A percentile compares a stretch with the other conserved stretches of the same genome.
phyloP scores from a whole-genome alignment of 35 echinoderm and acorn worm genomes.

The Apostichopus parvimensis region DNA sequence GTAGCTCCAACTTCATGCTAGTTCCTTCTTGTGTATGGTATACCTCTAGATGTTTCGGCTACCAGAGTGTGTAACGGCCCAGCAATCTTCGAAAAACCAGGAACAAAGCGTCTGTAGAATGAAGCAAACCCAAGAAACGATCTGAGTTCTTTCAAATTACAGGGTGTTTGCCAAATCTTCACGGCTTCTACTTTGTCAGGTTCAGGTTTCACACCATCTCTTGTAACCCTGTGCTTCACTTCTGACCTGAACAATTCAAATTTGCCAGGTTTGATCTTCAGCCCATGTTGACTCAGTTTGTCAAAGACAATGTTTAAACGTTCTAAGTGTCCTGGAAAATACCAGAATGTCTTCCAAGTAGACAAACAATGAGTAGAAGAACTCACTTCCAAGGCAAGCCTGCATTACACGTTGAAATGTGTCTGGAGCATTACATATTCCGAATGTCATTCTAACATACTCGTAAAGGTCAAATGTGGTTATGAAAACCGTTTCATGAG shows the following conservation, averaged over 20 bases:
- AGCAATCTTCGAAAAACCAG: slow-evolving; percentile 58
- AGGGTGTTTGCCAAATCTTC: no score
- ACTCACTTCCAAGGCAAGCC: slow-evolving; percentile 53
- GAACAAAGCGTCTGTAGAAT: slow-evolving; percentile 64
- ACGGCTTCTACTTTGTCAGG: slow-evolving; percentile 33
- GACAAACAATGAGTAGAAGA: slow-evolving; percentile 44
- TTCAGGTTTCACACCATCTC: slow-evolving; percentile 54
- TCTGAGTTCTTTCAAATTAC: no score
- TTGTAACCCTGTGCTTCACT: slow-evolving; percentile 61
- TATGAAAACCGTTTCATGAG: slow-evolving; percentile 12
- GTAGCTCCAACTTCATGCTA: no score
- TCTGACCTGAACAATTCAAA: neutral
- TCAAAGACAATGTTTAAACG: neutral
- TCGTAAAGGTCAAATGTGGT: slow-evolving; percentile 22
- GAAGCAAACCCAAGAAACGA: slow-evolving; percentile 24
- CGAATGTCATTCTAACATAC: slow-evolving; percentile 15
- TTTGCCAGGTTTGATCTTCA: neutral
- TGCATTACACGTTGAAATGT: slow-evolving; percentile 76
- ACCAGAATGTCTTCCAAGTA: slow-evolving; percentile 77
- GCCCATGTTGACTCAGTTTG: neutral
- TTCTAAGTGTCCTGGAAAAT: slow-evolving; percentile 35
- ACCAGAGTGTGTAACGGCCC: neutral
- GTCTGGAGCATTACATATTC: slow-evolving; percentile 59
- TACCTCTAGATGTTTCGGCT: neutral
- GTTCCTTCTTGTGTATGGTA: no score